A percentile compares a stretch with the other conserved stretches of the same genome.
Evolutionary conservation across 2,888 invertebrate species (phyloP).

Genomic region (Amphipoea lucens): DNA sequence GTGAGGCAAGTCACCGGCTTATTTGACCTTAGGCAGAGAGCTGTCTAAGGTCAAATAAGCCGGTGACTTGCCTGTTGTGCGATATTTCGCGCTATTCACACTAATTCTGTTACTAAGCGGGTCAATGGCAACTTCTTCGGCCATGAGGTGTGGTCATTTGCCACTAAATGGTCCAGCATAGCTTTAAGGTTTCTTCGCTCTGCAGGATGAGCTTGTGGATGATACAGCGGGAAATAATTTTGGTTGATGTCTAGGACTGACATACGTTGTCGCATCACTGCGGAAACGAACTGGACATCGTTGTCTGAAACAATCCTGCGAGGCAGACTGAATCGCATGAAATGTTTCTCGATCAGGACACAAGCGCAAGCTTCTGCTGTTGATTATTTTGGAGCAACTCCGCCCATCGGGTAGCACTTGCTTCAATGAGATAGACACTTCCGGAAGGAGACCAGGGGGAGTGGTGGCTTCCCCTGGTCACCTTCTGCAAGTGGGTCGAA

Average conservation of each 20-base stretch:
- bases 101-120: not conserved
- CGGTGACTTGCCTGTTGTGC: conserved; percentile 3
- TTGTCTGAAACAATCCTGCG: not conserved
- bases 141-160: conserved; percentile 1
- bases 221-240: not conserved
- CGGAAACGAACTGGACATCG: conserved; percentile 4
- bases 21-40: too few relatives aligned
- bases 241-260: conserved; percentile 15
- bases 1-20: too few relatives aligned
- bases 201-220: conserved; percentile 7
- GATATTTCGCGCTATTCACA: conserved; percentile 1
- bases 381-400: conserved; percentile 1
- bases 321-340: not conserved
- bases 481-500: not conserved
- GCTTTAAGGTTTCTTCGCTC: conserved; percentile 8
- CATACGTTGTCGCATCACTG: conserved; percentile 15
- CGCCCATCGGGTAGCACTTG: not conserved
- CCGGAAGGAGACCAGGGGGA: not conserved
- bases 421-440: too few relatives aligned
- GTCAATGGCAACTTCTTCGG: conserved; percentile 13
- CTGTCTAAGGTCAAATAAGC: conserved; percentile 19
- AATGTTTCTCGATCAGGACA: not conserved
- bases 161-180: conserved; percentile 12
- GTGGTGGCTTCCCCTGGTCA: not conserved
- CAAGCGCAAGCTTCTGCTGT: not conserved